Conservation (phyloP, 2,888 invertebrate genomes). For the Drosophila hamatofila region DNA sequence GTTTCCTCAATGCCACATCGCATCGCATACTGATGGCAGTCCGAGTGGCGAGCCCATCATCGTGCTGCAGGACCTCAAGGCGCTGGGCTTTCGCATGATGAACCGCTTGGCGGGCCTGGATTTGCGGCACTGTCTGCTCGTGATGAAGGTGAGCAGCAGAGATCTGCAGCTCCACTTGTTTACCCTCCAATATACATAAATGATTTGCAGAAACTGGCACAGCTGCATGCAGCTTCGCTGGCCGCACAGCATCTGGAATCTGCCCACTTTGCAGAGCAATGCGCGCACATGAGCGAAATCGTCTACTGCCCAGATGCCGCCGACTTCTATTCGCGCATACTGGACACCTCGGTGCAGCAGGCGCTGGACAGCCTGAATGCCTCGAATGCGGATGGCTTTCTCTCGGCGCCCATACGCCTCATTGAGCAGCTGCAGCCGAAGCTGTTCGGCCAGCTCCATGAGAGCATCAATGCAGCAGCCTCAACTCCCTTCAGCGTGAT, state of each 20-base stretch:
- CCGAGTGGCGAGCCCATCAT: slow-evolving; percentile 75
- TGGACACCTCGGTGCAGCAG: slow-evolving; percentile 81
- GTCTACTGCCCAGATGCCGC: slow-evolving; percentile 82
- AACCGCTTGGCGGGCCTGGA: slow-evolving; percentile 80
- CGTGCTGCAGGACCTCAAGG: slow-evolving; percentile 82
- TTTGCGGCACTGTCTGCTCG: slow-evolving; percentile 80
- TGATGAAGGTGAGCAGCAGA: slow-evolving; percentile 83
- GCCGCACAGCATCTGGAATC: slow-evolving; percentile 75
- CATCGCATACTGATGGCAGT: slow-evolving; percentile 76
- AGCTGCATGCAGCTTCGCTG: slow-evolving; percentile 83
- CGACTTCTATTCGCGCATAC: slow-evolving; percentile 78
- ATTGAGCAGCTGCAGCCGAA: slow-evolving; percentile 76
- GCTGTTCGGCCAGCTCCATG: slow-evolving; percentile 73
- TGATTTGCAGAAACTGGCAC: slow-evolving; percentile 80
- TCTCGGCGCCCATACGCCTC: slow-evolving; percentile 76
- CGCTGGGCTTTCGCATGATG: slow-evolving; percentile 78
- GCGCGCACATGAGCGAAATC: slow-evolving; percentile 77
- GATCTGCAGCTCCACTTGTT: no score
- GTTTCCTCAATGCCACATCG: slow-evolving; percentile 82
- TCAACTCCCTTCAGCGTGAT: slow-evolving; percentile 76
- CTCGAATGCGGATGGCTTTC: slow-evolving; percentile 79
- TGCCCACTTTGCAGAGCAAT: slow-evolving; percentile 62
- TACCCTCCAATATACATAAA: neutral
- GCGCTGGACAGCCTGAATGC: slow-evolving; percentile 77
- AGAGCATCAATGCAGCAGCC: slow-evolving; percentile 66